These are phyloP conservation scores for Drosophila rufa DNA, from an alignment of 1,140 invertebrate genomes.

Conservation along the genomic window DNA sequence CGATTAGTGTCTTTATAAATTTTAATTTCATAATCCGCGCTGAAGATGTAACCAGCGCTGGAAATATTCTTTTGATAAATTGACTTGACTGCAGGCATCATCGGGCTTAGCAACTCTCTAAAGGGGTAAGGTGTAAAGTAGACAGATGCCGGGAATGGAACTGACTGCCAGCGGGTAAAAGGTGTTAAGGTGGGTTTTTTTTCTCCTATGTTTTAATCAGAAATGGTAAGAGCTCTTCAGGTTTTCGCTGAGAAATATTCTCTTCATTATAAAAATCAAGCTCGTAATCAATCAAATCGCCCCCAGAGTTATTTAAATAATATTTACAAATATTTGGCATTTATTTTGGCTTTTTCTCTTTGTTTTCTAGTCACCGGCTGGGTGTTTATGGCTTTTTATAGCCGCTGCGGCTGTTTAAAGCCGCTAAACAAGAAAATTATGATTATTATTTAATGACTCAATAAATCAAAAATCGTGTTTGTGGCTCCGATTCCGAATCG, in stretches of 20 bases:
- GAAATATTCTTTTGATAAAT: conserved; percentile 40
- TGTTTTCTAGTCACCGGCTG: neutral
- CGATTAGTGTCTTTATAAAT: conserved; percentile 50
- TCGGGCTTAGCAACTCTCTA: neutral
- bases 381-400: conserved; percentile 46
- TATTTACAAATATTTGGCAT: conserved; percentile 43
- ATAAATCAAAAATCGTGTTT: conserved; percentile 67
- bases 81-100: conserved; percentile 13
- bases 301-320: conserved; percentile 39
- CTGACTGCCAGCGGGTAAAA: neutral
- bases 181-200: neutral
- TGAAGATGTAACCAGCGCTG: conserved; percentile 28
- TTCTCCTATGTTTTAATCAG: no score
- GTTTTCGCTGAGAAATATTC: neutral
- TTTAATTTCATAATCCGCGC: conserved; percentile 47
- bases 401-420: conserved; percentile 15
- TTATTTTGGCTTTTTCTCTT: conserved; percentile 1
- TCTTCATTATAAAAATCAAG: conserved; percentile 28
- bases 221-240: no score
- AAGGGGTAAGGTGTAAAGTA: conserved; percentile 25
- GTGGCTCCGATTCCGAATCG: conserved; percentile 33
- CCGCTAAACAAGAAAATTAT: conserved; percentile 68
- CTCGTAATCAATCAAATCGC: conserved; percentile 38
- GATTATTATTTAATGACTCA: conserved; percentile 79
- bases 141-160: conserved; percentile 4